These are phyloP conservation scores for Sturnira hondurensis DNA, from an alignment of 2,113 vertebrate genomes.

Conservation along the genomic window DNA sequence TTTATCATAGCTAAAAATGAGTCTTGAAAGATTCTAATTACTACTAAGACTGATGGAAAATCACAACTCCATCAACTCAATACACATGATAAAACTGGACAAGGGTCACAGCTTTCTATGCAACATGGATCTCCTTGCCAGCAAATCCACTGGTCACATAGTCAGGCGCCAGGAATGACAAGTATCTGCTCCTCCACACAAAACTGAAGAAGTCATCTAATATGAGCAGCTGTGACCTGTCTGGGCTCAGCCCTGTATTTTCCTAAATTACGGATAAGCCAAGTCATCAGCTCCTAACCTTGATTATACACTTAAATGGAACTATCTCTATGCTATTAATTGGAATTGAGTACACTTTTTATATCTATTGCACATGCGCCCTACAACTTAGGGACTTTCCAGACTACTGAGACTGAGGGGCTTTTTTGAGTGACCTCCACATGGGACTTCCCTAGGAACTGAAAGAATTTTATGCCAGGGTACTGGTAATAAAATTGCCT, in stretches of 20 bases:
- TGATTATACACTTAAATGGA: background rate
- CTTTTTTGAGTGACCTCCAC: constrained; percentile 8
- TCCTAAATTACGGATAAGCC: background rate
- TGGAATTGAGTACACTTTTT: background rate
- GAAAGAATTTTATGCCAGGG: background rate
- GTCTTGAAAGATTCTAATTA: background rate
- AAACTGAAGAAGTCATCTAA: background rate
- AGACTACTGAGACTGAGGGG: background rate
- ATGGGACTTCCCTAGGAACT: constrained; percentile 13
- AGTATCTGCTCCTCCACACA: background rate
- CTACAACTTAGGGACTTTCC: background rate
- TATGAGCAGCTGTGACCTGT: background rate
- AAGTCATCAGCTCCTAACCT: background rate
- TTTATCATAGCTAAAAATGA: constrained; percentile 23
- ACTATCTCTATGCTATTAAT: background rate
- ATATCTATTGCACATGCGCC: background rate
- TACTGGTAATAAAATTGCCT: background rate
- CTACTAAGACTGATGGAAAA: background rate
- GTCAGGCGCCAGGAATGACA: background rate
- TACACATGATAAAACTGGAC: background rate
- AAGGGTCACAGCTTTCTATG: background rate
- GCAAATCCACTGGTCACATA: background rate
- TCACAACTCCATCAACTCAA: background rate
- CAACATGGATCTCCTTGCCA: background rate
- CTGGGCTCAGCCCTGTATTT: background rate